phyloP scores from a whole-genome alignment of 2,113 vertebrate genomes.

The Solea solea region DNA sequence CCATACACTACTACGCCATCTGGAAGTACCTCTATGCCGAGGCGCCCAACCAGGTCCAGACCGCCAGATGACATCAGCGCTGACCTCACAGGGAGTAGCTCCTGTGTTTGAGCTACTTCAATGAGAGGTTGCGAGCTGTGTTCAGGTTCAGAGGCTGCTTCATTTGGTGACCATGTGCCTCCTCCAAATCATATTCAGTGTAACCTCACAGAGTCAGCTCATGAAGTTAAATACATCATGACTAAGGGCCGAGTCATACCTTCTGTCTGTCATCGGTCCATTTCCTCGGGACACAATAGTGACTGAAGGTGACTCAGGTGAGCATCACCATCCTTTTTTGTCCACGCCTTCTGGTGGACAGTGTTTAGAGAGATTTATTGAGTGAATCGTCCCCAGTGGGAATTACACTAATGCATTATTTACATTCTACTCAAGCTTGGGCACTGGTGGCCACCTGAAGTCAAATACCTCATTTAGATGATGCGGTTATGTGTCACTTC shows the following conservation, averaged over 20 bases:
- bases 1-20: constrained; percentile 95
- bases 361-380: no score
- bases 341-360: no score
- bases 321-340: not conserved
- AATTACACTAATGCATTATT: not conserved
- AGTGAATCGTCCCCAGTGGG: not conserved
- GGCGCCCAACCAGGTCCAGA: constrained; percentile 76
- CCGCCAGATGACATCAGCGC: constrained; percentile 81
- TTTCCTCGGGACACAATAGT: not conserved
- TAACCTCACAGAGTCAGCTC: constrained; percentile 1
- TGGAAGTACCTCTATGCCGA: constrained; percentile 92
- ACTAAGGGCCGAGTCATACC: not conserved
- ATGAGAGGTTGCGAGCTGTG: constrained; percentile 35
- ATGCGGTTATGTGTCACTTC: not conserved
- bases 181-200: not conserved
- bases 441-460: not conserved
- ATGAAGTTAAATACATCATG: not conserved
- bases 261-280: not conserved
- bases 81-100: constrained; percentile 53
- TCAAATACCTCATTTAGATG: constrained; percentile 4
- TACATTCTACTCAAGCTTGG: not conserved
- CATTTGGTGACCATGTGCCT: not conserved
- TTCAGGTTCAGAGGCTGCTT: constrained; percentile 36
- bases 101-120: constrained; percentile 17
- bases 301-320: not conserved